Base-by-base conservation (phyloP, 2,113 vertebrate species). In the Mesitornis unicolor region DNA sequence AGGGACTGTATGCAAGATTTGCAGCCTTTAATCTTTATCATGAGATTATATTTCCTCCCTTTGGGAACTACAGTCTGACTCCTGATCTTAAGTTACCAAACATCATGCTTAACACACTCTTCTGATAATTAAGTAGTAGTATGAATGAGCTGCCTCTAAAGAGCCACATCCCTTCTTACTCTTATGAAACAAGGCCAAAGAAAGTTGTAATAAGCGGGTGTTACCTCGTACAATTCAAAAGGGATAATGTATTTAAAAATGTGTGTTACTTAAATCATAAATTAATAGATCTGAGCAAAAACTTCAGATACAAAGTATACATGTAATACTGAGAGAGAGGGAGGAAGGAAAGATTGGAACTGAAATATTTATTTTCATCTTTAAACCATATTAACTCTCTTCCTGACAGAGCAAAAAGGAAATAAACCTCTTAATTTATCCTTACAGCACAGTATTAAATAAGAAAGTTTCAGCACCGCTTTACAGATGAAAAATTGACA, bases 401-500 rank as follows among this genome's bases (percentile, higher is more conserved):
- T 96, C 64, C 89, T 89, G 69, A 91, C 45, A 87, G 45, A 93
- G 89, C 70, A 84, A 70, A 86, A 87, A 57, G 74, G 35, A 92
- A 89, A 91, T 13, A 0, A 92, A 79, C 40, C 22, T 84, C 61
- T 84, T 91, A 51, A 93, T 82, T 79, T 86, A 95, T 80, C 63
- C 40, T 90, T 24, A 68, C 43, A 87, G 25, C 53, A 84, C 48
- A 60, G 25, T 64, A 95, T 71, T 85, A 91, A 95, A 73, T 9
- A 93, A 50, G 19, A 51, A 89, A 79, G 48, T 69, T 93, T 85
- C 48, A 80, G 79, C 22, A 79, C 53, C 29, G 28, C 75, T 93
- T 83, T 80, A 88, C n/a, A 69, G 59, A 91, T 83, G 82, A 96
- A 94, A 95, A 93, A 93, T 53, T 87, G 90, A 90, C 94, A 85